Evolutionary conservation across 1,140 invertebrate genomes (phyloP).

Genomic region (Rhagoletis pomonella): DNA sequence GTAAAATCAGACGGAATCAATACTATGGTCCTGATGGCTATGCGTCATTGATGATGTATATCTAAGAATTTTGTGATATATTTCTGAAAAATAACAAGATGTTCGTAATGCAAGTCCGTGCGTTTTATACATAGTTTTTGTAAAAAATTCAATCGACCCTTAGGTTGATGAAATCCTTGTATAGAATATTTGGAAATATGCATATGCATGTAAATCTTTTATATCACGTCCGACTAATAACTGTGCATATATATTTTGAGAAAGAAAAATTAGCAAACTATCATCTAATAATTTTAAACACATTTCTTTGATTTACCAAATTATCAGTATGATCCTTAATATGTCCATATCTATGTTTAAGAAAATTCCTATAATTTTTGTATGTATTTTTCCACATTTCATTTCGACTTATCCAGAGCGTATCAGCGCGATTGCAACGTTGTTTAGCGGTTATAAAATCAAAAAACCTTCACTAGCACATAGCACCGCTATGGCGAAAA

Average conservation of each 20-base stretch:
- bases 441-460: slow-evolving; percentile 49
- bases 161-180: background rate
- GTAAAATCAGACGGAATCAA: too few species aligned
- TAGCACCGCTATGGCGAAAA: background rate
- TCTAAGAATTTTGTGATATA: too few species aligned
- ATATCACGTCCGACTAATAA: background rate
- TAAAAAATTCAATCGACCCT: too few species aligned
- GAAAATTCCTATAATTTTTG: background rate
- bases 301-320: background rate
- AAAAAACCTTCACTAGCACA: background rate
- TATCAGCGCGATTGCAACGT: slow-evolving; percentile 32
- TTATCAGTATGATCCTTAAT: too few species aligned
- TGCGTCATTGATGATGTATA: too few species aligned
- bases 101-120: too few species aligned
- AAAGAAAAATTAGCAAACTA: background rate
- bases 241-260: slow-evolving; percentile 47
- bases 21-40: too few species aligned
- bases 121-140: too few species aligned
- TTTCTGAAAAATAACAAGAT: too few species aligned
- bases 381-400: background rate
- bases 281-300: background rate
- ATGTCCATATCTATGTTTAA: too few species aligned
- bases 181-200: background rate
- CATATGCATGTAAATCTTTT: background rate
- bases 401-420: background rate